phyloP scores from a whole-genome alignment of 2,113 vertebrate genomes.

The Notarius lentiginosus region DNA sequence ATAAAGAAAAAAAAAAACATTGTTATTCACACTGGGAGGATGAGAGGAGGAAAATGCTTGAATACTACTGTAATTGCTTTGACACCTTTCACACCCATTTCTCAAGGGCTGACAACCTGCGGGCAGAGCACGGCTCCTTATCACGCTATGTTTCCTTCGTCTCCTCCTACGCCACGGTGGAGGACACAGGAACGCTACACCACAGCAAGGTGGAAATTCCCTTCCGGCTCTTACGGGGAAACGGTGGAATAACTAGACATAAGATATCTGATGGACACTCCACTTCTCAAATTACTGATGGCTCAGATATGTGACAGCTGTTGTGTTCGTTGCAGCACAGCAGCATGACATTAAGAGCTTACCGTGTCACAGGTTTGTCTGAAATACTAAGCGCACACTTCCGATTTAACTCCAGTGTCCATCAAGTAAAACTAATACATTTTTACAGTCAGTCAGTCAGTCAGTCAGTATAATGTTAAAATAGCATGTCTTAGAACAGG shows the following conservation, averaged over 20 bases:
- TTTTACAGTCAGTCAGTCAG: neutral
- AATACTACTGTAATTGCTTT: slow-evolving; percentile 71
- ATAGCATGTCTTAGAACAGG: neutral
- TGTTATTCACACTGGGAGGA: slow-evolving; percentile 44
- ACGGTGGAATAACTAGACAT: slow-evolving; percentile 21
- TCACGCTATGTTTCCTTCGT: slow-evolving; percentile 30
- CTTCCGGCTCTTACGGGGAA: neutral
- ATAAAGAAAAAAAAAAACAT: slow-evolving; percentile 34
- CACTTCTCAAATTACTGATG: slow-evolving; percentile 7
- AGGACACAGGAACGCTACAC: slow-evolving; percentile 15
- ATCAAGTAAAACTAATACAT: neutral
- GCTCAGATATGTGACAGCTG: slow-evolving; percentile 31
- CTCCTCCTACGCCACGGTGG: neutral
- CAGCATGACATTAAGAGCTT: slow-evolving; percentile 25
- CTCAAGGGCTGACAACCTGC: slow-evolving; percentile 55
- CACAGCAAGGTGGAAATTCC: slow-evolving; percentile 33
- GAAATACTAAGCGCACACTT: slow-evolving; percentile 13
- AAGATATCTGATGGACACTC: slow-evolving; percentile 6
- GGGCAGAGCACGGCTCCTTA: slow-evolving; percentile 39
- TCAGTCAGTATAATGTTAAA: neutral
- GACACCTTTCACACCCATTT: slow-evolving; percentile 70
- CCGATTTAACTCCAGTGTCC: slow-evolving; percentile 1
- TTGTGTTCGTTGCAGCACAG: slow-evolving; percentile 2
- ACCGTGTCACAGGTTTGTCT: slow-evolving; percentile 8
- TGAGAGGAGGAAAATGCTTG: slow-evolving; percentile 27